phyloP scores from a whole-genome alignment of 1,140 invertebrate species.

The Tetragnatha versicolor region DNA sequence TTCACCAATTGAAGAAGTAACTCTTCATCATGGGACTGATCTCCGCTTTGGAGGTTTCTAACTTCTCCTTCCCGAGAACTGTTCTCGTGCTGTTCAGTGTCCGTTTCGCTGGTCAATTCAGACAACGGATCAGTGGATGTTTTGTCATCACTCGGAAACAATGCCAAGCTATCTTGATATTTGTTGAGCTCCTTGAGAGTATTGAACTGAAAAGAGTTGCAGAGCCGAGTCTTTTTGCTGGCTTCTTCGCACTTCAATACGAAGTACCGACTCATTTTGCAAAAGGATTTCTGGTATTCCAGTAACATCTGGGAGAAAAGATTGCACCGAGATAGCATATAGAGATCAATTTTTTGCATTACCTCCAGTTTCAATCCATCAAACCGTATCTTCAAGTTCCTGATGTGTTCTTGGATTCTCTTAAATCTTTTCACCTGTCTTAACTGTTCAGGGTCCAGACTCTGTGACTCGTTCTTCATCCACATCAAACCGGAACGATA shows the following conservation, averaged over 20 bases:
- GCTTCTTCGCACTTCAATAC: neutral
- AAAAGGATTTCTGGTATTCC: neutral
- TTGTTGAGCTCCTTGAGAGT: slow-evolving; percentile 17
- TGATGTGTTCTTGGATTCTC: slow-evolving; percentile 32
- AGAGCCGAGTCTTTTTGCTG: neutral
- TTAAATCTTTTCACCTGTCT: slow-evolving; percentile 1
- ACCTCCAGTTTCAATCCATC: slow-evolving; percentile 6
- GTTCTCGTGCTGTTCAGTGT: too few species aligned
- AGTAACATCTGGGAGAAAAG: slow-evolving; percentile 23
- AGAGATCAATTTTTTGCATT: slow-evolving; percentile 44
- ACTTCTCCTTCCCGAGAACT: too few species aligned
- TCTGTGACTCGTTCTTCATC: slow-evolving; percentile 27
- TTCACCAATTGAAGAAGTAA: too few species aligned
- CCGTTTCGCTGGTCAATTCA: too few species aligned
- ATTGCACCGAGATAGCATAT: slow-evolving; percentile 29
- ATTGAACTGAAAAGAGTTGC: neutral
- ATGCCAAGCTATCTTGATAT: neutral
- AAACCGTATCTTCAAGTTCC: slow-evolving; percentile 12
- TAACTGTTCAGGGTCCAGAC: slow-evolving; percentile 17
- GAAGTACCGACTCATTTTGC: slow-evolving; percentile 18
- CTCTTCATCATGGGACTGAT: too few species aligned
- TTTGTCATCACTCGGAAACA: too few species aligned
- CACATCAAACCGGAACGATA: slow-evolving; percentile 35
- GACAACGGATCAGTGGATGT: too few species aligned
- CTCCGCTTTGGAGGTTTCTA: too few species aligned